Evolutionary conservation across 92 coral and sea anemone species (phyloP), one percentile per base, ranked within the genome.

Genomic region (Ricordea florida): DNA sequence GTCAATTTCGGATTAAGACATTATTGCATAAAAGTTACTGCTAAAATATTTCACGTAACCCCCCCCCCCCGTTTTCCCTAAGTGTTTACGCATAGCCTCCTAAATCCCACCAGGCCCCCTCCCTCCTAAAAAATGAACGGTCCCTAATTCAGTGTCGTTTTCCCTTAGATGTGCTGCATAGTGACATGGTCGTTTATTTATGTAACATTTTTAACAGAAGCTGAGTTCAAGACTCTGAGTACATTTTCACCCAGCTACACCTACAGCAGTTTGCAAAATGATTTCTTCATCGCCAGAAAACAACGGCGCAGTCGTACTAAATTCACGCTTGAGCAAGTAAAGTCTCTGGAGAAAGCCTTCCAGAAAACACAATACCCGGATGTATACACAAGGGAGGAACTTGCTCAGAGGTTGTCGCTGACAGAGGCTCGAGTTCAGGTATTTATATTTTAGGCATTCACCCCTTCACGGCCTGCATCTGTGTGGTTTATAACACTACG

Each of bases 381-480:
- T 80, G 98, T 94, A 5, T 94, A 88, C 79, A 94, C 98, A 20
- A 69, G 98, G 38, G 98, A 94, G 47, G 98, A 94, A 45, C 71
- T 94, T 13, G 98, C 98, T 5, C 97, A 96, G 24, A 72, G 99
- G 51, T 65, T 96, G 74, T 85, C 85, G 26, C 85, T 96, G 18
- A 92, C 99, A 42, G 99, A 96, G 65, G 99, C 99, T 4, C 77
- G 99, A 18, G 97, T 96, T 4, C 99, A 96, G 96, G 99, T 96
- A 52, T 15, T 7, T 37, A 37, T n/a, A 15, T 8, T 68, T 6
- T 34, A 0, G 10, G 10, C 20, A 1, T 6, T 45, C n/a, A 10
- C n/a, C 28, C n/a, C n/a, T n/a, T n/a, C n/a, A n/a, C n/a, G n/a
- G n/a, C n/a, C n/a, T n/a, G n/a, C n/a, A n/a, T n/a, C n/a, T n/a